phyloP scores from a whole-genome alignment of 2,888 invertebrate species.

The Steinernema carpocapsae region DNA sequence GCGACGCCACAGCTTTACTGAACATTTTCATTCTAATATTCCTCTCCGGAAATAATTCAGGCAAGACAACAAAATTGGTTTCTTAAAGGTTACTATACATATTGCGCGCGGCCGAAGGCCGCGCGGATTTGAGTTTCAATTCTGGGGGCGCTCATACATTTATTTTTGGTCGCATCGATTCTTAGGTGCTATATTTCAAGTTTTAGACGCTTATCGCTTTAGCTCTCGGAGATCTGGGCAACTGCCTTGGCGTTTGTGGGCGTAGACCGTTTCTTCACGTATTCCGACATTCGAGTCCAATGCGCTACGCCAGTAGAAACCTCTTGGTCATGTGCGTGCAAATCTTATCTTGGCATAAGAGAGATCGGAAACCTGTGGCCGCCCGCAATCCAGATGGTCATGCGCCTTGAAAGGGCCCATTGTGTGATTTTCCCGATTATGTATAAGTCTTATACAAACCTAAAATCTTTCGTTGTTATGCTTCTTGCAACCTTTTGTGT shows the following conservation, averaged over 20 bases:
- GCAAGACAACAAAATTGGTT: not conserved
- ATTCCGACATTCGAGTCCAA: not conserved
- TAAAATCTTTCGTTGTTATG: too few relatives aligned
- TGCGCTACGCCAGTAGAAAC: not conserved
- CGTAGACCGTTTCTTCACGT: not conserved
- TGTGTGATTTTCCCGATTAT: not conserved
- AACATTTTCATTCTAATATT: not conserved
- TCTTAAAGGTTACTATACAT: not conserved
- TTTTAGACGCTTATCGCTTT: not conserved
- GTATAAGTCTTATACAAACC: not conserved
- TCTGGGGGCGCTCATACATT: too few relatives aligned
- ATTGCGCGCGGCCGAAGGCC: too few relatives aligned
- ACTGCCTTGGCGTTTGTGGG: conserved; percentile 6
- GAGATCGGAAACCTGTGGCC: conserved; percentile 7
- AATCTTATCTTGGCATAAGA: not conserved
- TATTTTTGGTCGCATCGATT: too few relatives aligned
- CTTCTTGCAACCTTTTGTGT: too few relatives aligned
- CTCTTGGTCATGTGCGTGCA: not conserved
- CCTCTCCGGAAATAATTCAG: not conserved
- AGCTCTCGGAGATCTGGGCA: not conserved
- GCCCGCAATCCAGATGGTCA: conserved; percentile 1
- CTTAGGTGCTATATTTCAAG: not conserved
- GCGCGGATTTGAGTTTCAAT: too few relatives aligned
- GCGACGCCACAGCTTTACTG: not conserved
- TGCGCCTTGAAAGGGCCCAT: not conserved